phyloP scores from a whole-genome alignment of 1,140 invertebrate species.

The Trachymyrmex cornetzi region DNA sequence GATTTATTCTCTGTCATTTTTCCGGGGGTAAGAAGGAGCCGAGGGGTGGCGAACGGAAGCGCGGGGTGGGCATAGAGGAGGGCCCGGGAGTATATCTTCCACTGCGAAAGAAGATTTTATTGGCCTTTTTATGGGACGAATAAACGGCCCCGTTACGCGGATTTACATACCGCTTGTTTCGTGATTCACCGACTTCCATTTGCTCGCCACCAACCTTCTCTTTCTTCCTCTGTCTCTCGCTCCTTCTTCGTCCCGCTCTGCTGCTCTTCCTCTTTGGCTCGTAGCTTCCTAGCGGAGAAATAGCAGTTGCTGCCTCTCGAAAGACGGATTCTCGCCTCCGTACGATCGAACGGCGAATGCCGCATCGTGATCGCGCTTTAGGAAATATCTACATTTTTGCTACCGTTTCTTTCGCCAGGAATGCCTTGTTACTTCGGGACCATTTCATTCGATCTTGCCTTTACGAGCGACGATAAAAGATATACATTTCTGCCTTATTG shows the following conservation, averaged over 20 bases:
- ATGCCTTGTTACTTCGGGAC: conserved; percentile 24
- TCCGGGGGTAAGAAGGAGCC: conserved; percentile 61
- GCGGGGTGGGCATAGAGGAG: conserved; percentile 21
- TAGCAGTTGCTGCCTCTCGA: conserved; percentile 13
- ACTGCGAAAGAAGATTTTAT: conserved; percentile 78
- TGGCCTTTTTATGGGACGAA: conserved; percentile 81
- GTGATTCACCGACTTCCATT: conserved; percentile 76
- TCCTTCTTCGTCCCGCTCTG: neutral
- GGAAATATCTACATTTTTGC: conserved; percentile 41
- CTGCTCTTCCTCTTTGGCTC: conserved; percentile 23
- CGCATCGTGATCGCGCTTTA: conserved; percentile 47
- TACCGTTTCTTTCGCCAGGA: neutral
- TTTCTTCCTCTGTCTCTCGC: neutral
- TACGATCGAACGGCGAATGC: conserved; percentile 50
- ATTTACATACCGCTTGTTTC: conserved; percentile 80
- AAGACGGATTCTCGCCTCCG: conserved; percentile 38
- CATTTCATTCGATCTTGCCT: conserved; percentile 38
- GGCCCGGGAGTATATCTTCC: conserved; percentile 62
- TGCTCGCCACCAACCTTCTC: conserved; percentile 26
- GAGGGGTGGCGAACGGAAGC: conserved; percentile 43
- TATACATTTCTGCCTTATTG: conserved; percentile 29
- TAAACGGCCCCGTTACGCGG: conserved; percentile 81
- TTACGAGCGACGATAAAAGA: conserved; percentile 49
- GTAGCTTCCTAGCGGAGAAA: conserved; percentile 22
- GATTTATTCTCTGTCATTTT: conserved; percentile 83